A percentile compares a stretch with the other conserved stretches of the same genome.
phyloP scores from a whole-genome alignment of 2,797 vertebrate species.

The Helicolenus hilgendorfi region DNA sequence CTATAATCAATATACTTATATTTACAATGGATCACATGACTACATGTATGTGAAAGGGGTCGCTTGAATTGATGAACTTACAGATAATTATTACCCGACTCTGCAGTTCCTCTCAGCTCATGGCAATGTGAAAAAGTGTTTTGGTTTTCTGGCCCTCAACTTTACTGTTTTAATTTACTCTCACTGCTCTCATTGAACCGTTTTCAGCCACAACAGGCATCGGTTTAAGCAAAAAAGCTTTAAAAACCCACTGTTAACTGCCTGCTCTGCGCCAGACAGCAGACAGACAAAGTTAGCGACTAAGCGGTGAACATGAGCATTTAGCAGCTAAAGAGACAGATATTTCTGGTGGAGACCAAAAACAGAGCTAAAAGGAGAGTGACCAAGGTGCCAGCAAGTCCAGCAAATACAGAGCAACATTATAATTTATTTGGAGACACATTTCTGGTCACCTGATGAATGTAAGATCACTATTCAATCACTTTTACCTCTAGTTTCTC shows the following conservation, averaged over 20 bases:
- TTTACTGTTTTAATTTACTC: not conserved
- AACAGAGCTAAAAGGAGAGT: not conserved
- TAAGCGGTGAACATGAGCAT: not conserved
- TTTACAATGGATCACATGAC: not conserved
- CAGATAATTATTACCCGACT: not conserved
- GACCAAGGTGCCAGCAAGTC: not conserved
- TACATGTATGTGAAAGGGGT: not conserved
- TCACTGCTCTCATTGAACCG: not conserved
- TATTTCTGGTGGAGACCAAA: not conserved
- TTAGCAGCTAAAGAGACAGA: not conserved
- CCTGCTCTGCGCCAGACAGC: not conserved
- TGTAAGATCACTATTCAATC: not conserved
- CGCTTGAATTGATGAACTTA: not conserved
- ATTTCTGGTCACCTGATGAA: not conserved
- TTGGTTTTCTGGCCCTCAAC: not conserved
- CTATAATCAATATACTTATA: not conserved
- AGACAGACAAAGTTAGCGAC: not conserved
- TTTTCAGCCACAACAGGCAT: not conserved
- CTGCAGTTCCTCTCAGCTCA: not conserved
- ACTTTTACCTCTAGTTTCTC: not conserved
- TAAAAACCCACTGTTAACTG: not conserved
- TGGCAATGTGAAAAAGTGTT: not conserved
- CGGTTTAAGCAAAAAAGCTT: not conserved
- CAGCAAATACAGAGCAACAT: not conserved
- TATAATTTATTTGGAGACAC: not conserved